Evolutionary conservation across 92 coral and sea anemone species (phyloP).

Genomic region (Phenganax stokvisi): DNA sequence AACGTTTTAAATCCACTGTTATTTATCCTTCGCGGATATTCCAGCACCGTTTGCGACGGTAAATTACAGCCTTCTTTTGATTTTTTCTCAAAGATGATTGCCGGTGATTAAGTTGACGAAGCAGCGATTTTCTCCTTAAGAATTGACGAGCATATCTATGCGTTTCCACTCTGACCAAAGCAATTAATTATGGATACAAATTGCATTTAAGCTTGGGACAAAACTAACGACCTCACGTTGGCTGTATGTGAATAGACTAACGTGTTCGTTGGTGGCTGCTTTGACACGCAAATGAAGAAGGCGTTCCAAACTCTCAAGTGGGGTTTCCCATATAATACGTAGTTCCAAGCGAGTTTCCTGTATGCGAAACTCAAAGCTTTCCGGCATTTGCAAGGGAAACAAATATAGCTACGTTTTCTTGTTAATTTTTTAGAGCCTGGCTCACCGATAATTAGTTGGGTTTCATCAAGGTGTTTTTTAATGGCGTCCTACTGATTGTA

Average conservation of each 20-base stretch:
- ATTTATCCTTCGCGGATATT: no score
- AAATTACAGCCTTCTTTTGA: no score
- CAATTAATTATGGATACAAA: constrained; percentile 14
- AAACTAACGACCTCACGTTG: constrained; percentile 2
- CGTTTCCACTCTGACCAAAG: background rate
- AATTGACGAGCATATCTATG: background rate
- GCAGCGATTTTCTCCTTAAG: background rate
- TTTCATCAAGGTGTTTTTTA: background rate
- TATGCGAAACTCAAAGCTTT: background rate
- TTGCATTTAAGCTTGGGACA: background rate
- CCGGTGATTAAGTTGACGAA: background rate
- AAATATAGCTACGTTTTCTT: background rate
- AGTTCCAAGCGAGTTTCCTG: constrained; percentile 1
- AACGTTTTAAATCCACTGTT: no score
- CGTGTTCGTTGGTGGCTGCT: background rate
- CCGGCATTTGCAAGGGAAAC: background rate
- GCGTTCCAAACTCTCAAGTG: background rate
- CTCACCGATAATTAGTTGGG: background rate
- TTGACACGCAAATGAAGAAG: background rate
- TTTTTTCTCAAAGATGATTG: no score
- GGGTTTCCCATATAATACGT: background rate
- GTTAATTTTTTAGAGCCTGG: constrained; percentile 3
- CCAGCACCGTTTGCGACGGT: no score
- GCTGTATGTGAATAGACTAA: background rate
- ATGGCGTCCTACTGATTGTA: background rate